Conservation (phyloP, 1,140 invertebrate species). For the Aphis gossypii region DNA sequence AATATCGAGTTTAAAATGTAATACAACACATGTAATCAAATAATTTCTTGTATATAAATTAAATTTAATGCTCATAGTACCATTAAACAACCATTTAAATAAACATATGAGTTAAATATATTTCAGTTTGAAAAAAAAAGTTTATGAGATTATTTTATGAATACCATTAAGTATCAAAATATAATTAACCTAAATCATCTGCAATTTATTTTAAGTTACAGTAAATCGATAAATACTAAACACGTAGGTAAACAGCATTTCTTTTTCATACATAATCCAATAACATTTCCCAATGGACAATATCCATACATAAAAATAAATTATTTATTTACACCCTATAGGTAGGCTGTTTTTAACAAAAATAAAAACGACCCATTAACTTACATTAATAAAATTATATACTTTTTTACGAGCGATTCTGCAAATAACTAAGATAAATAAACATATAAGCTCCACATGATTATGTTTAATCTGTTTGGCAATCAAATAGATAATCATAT, state of each 20-base stretch:
- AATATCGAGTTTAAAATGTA: background rate
- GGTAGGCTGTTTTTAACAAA: background rate
- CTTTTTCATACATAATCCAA: background rate
- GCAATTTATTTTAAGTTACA: background rate
- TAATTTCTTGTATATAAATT: background rate
- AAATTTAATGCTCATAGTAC: background rate
- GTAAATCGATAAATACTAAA: background rate
- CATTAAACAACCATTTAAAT: background rate
- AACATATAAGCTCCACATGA: background rate
- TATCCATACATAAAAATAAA: background rate
- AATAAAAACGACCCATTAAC: background rate
- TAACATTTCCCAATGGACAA: too few relatives aligned
- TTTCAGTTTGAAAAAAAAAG: background rate
- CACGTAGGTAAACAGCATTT: background rate
- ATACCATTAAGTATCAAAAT: constrained; percentile 10
- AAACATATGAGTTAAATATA: background rate
- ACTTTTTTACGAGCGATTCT: background rate
- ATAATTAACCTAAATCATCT: constrained; percentile 10
- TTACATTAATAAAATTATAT: background rate
- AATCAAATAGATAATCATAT: constrained; percentile 7
- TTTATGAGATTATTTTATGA: background rate
- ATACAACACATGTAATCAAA: background rate
- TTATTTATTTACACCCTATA: background rate
- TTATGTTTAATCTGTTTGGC: background rate
- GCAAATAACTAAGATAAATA: background rate